These are phyloP conservation scores for Globodera ellingtonae DNA, from an alignment of 1,140 invertebrate species.

Conservation along the genomic window DNA sequence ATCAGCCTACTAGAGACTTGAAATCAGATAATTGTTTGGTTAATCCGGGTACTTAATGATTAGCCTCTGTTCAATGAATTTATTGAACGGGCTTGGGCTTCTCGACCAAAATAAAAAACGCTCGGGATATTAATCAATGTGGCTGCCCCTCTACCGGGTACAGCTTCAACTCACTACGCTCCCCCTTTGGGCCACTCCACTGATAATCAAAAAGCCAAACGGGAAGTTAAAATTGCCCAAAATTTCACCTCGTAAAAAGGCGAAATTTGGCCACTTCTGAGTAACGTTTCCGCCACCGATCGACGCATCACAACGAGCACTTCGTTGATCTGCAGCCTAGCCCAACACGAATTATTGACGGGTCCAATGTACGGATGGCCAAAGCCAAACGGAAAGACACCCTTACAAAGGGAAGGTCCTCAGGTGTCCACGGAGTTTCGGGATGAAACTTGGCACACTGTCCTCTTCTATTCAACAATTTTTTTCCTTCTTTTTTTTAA, in stretches of 20 bases:
- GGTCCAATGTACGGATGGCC: neutral
- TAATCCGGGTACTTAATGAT: too few species aligned
- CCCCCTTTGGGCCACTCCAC: conserved; percentile 25
- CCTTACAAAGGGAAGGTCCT: too few species aligned
- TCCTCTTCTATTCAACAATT: too few species aligned
- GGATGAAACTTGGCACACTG: too few species aligned
- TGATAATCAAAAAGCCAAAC: neutral
- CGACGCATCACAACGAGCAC: conserved; percentile 34
- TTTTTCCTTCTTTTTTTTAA: too few species aligned
- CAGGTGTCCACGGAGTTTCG: too few species aligned
- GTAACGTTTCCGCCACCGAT: conserved; percentile 15
- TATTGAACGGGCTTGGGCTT: too few species aligned
- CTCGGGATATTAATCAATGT: too few species aligned
- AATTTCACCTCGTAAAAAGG: conserved; percentile 19
- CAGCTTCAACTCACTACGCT: conserved; percentile 18
- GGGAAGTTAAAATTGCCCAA: neutral
- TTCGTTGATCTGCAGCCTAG: conserved; percentile 29
- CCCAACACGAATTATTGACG: conserved; percentile 17
- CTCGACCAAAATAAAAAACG: too few species aligned
- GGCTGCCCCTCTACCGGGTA: conserved; percentile 22
- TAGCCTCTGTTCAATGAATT: too few species aligned
- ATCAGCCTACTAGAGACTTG: too few species aligned
- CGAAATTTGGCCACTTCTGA: conserved; percentile 6
- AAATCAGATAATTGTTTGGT: too few species aligned
- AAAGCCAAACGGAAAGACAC: conserved; percentile 20